Evolutionary conservation across 2,888 invertebrate genomes (phyloP).

Genomic region (Cephus pygmeus): DNA sequence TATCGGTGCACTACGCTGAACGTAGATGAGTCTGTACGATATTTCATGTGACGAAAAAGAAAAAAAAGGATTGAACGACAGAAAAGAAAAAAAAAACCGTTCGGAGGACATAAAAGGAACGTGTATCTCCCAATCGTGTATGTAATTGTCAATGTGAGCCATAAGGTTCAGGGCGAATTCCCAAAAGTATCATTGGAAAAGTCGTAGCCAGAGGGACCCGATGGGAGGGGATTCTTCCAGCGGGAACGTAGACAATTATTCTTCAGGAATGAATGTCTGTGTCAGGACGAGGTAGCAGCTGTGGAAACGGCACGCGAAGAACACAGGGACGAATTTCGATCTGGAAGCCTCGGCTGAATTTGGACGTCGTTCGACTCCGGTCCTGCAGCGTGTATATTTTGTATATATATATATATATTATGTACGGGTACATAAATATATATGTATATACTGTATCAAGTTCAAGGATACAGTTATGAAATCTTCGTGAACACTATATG

Average conservation of each 20-base stretch:
- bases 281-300: constrained; percentile 27
- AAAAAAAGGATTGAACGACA: not conserved
- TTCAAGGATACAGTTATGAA: not conserved
- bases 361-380: constrained; percentile 22
- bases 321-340: constrained; percentile 14
- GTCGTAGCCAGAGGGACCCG: not conserved
- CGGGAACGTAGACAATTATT: not conserved
- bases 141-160: not conserved
- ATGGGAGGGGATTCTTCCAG: not conserved
- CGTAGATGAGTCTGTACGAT: not conserved
- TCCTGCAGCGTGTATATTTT: constrained; percentile 13
- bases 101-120: not conserved
- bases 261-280: constrained; percentile 4
- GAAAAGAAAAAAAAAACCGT: not conserved
- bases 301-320: constrained; percentile 19
- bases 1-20: not conserved
- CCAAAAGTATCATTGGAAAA: not conserved
- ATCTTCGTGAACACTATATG: not conserved
- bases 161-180: not conserved
- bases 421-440: constrained; percentile 17
- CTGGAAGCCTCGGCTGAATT: constrained; percentile 19
- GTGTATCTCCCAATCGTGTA: not conserved
- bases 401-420: constrained; percentile 21
- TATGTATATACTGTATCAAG: not conserved
- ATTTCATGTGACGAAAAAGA: not conserved